Evolutionary conservation across 2,888 invertebrate genomes (phyloP).

Genomic region (Halocaridina rubra): DNA sequence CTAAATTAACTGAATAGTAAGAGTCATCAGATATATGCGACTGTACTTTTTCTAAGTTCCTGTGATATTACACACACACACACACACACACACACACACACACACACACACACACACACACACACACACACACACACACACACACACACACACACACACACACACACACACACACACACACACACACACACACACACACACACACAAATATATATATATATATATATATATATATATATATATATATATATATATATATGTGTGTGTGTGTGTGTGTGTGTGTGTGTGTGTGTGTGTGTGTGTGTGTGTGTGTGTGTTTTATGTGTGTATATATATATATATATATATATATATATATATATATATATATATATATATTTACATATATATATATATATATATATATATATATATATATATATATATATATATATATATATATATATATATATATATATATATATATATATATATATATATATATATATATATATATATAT

Average conservation of each 20-base stretch:
- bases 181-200: no score
- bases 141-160: no score
- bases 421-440: background rate
- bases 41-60: no score
- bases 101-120: no score
- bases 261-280: background rate
- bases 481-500: background rate
- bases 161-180: no score
- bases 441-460: background rate
- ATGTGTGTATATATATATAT: background rate
- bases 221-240: background rate
- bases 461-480: background rate
- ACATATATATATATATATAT: background rate
- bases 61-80: no score
- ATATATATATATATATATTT: constrained; percentile 6
- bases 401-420: background rate
- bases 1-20: no score
- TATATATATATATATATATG: background rate
- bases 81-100: no score
- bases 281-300: background rate
- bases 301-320: background rate
- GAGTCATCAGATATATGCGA: no score
- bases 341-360: constrained; percentile 14
- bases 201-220: no score
- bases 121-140: no score